phyloP scores from a whole-genome alignment of 2,888 invertebrate species.

The Callosobruchus maculatus region DNA sequence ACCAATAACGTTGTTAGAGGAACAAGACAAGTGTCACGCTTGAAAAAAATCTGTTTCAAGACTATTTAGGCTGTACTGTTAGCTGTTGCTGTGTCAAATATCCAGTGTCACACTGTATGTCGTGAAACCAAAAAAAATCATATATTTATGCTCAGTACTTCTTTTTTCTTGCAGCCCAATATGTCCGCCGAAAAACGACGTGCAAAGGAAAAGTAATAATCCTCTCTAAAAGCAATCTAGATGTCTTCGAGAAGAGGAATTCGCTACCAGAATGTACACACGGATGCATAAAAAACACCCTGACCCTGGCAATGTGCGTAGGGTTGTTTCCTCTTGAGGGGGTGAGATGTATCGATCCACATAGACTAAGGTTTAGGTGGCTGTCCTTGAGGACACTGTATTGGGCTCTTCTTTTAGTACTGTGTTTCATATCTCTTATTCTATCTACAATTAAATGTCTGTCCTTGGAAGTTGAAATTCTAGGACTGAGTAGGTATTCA shows the following conservation, averaged over 20 bases:
- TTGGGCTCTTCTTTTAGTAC: not conserved
- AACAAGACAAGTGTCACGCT: too few relatives aligned
- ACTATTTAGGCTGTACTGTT: too few relatives aligned
- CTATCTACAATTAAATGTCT: not conserved
- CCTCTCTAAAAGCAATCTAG: not conserved
- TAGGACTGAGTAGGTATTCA: constrained; percentile 3
- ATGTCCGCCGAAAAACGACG: not conserved
- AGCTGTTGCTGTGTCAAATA: too few relatives aligned
- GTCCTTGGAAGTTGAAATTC: not conserved
- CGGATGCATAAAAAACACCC: constrained; percentile 2
- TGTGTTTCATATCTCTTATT: not conserved
- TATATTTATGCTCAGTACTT: too few relatives aligned
- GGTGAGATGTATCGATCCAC: constrained; percentile 3
- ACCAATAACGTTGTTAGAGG: too few relatives aligned
- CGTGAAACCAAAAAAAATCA: too few relatives aligned
- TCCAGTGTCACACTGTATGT: too few relatives aligned
- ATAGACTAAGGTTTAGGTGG: not conserved
- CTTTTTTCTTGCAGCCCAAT: not conserved
- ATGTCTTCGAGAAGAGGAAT: not conserved
- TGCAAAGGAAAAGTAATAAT: not conserved
- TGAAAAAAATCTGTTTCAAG: too few relatives aligned
- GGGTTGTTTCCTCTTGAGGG: constrained; percentile 7
- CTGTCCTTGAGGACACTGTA: constrained; percentile 2
- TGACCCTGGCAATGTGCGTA: constrained; percentile 4
- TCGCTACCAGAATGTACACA: not conserved